Evolutionary conservation across 2,888 invertebrate genomes (phyloP).

Genomic region (Invenusta paracnida): DNA sequence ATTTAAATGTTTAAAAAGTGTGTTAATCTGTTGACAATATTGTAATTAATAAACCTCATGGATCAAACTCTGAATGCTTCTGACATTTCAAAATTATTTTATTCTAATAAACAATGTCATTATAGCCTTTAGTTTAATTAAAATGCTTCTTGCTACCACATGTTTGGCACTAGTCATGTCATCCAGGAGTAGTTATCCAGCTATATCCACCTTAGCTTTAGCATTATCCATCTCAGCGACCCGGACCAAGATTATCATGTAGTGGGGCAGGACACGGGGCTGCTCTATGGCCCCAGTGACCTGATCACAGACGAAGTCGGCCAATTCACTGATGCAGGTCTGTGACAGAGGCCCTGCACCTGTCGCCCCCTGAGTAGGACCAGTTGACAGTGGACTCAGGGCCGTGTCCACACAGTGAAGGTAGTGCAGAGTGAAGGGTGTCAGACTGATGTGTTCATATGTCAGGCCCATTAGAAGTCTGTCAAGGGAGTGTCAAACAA

Average conservation of each 20-base stretch:
- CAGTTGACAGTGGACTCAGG: background rate
- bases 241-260: background rate
- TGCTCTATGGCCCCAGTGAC: background rate
- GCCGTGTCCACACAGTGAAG: background rate
- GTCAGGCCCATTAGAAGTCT: conserved; percentile 1
- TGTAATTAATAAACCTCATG: no score
- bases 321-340: background rate
- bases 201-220: background rate
- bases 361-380: background rate
- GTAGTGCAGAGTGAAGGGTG: background rate
- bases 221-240: background rate
- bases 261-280: background rate
- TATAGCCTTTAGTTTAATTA: no score
- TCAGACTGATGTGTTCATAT: background rate
- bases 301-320: background rate
- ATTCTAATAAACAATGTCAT: no score
- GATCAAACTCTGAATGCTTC: no score
- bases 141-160: no score
- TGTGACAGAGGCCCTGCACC: background rate
- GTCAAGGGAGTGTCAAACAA: background rate
- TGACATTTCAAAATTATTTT: no score
- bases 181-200: no score
- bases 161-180: no score
- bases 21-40: no score
- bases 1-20: no score